Base-by-base conservation (phyloP, 2,888 invertebrate species). In the Gastrophysa polygoni region DNA sequence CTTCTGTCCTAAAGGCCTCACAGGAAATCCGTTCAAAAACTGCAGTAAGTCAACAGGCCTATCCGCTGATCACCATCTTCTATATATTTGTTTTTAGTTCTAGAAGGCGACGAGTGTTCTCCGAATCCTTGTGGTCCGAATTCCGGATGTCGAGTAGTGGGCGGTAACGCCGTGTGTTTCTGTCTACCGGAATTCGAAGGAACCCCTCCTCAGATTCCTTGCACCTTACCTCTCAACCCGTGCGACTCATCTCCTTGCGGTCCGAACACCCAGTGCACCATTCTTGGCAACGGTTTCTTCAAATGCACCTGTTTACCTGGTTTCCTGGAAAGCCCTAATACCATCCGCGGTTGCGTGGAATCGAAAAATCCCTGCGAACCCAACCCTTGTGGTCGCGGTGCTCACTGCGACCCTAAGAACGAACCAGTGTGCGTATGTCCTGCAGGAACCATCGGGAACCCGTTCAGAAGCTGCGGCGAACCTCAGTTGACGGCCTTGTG, bases 191-290 rank as follows among this genome's bases (percentile, higher is more conserved):
- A 93, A 79, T 95, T 87, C 76, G 93, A 93, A 82, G 95, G 95
- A 65, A 89, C 89, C 76, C 95, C 95, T 55, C 94, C 94, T 20
- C 80, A 85, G 51, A 83, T 86, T 52, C 86, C 87, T 1, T 94
- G 94, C 72, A 84, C 85, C 69, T 77, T 92, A 63, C 92, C 92
- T 17, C 85, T 85, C 63, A 90, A 91, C 76, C 93, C 93, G 4
- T 95, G 95, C 75, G 89, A 91, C 72, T 90, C 92, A 28, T 92
- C 93, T 11, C 92, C 93, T 0, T 95, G 95, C 77, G 95, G 95
- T 11, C 92, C 92, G 7, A 95, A 94, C 74, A 94, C 94, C 1
- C 92, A 92, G 79, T 95, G 95, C 74, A 85, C 90, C 1, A 84
- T 91, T 52, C 82, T 93, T 55, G 83, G 85, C 56, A 93, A 92